A percentile compares a stretch with the other conserved stretches of the same genome.
Conservation (phyloP, 2,113 vertebrate species). For the Merops nubicus region DNA sequence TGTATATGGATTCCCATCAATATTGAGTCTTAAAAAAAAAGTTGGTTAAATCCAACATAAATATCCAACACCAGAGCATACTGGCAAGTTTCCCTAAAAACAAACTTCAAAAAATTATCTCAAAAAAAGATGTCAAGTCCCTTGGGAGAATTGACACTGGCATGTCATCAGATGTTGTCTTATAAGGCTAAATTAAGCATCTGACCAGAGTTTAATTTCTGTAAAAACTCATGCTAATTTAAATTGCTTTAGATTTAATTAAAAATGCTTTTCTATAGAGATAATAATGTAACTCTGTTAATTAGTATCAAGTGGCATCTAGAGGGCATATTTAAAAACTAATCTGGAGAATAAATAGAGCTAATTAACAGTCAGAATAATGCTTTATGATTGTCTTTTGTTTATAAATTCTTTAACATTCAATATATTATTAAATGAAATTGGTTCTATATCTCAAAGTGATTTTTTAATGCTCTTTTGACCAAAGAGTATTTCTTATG, state of each 20-base stretch:
- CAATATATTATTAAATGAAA: slow-evolving; percentile 57
- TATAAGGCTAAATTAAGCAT: slow-evolving; percentile 62
- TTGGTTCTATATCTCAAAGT: slow-evolving; percentile 62
- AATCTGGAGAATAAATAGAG: slow-evolving; percentile 79
- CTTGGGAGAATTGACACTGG: slow-evolving; percentile 6
- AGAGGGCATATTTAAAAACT: slow-evolving; percentile 79
- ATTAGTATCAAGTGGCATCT: slow-evolving; percentile 81
- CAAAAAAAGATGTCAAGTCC: slow-evolving; percentile 4
- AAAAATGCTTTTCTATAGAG: slow-evolving; percentile 77
- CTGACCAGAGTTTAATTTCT: slow-evolving; percentile 72
- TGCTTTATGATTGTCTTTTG: slow-evolving; percentile 74
- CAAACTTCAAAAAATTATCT: slow-evolving; percentile 41
- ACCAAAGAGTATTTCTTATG: background rate
- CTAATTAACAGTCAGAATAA: slow-evolving; percentile 78
- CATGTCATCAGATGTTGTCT: slow-evolving; percentile 47
- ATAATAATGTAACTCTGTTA: slow-evolving; percentile 78
- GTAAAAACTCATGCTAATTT: slow-evolving; percentile 74
- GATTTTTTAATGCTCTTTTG: slow-evolving; percentile 40
- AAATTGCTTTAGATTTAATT: slow-evolving; percentile 80
- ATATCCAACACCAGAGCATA: slow-evolving; percentile 6
- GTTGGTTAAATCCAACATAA: slow-evolving; percentile 6
- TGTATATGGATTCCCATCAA: background rate
- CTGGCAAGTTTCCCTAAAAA: slow-evolving; percentile 52
- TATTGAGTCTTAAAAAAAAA: background rate
- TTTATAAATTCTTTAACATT: slow-evolving; percentile 72